Base-by-base conservation (phyloP, 2,113 vertebrate species). In the Menidia beryllina region DNA sequence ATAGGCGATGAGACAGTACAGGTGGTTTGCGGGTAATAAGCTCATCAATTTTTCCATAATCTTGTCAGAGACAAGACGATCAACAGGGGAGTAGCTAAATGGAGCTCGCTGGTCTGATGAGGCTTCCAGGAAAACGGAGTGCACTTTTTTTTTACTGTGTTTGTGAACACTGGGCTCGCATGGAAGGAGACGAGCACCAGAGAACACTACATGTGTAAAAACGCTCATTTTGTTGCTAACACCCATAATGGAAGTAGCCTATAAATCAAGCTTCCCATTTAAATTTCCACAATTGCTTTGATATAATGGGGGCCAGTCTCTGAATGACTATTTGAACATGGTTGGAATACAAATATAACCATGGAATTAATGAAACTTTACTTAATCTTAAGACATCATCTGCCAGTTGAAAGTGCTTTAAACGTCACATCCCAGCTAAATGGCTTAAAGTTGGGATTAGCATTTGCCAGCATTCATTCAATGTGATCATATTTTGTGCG, bases 251-350 rank as follows among this genome's bases (percentile, higher is more conserved):
- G 79, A 27, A 66, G 62, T 11, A 56, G 49, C 63, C 66, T 59
- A 72, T 82, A 73, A 84, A 88, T 91, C 79, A 81, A 82, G 79
- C 39, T 43, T 72, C 52, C 52, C 55, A 25, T 69, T 72, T 49
- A 59, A 69, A 34, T 69, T 82, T 49, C 72, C 72, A 57, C 60
- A 56, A 65, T 69, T 48, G 7, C 63, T 47, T 74, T 24, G 62
- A 67, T 60, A 38, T 78, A 73, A 84, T 65, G 55, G 48, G 2
- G 1, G 11, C 79, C 73, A 77, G 75, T 62, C 49, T 43, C 23
- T 47, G 14, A 5, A 1, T 17, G 81, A 25, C 48, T 76, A 58
- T 75, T 75, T 45, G 9, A 67, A 64, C 63, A 5, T 45, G 30
- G 67, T 30, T 24, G 54, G 72, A 69, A 61, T 43, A 57, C 0